Conservation (phyloP, 2,888 invertebrate species). For the Sipha maydis region DNA sequence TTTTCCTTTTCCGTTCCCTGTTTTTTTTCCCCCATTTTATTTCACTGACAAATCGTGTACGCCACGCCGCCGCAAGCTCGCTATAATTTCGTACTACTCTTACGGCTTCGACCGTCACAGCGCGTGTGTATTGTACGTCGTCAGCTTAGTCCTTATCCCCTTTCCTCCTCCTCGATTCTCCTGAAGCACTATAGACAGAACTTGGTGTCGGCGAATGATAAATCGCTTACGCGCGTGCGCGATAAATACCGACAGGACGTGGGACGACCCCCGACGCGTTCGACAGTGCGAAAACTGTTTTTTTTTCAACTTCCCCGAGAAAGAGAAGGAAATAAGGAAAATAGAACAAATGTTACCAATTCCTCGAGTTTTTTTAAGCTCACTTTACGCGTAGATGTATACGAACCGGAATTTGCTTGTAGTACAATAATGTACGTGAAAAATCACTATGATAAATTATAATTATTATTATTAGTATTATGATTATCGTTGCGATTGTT, state of each 20-base stretch:
- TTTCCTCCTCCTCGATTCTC: neutral
- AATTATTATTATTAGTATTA: neutral
- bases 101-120: neutral
- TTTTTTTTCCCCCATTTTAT: neutral
- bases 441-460: neutral
- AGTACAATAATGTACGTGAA: neutral
- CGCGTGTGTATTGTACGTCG: neutral
- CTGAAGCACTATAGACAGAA: neutral
- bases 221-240: neutral
- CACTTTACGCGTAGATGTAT: neutral
- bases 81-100: neutral
- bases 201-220: neutral
- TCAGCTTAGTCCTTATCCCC: neutral
- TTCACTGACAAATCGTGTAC: neutral
- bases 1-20: neutral
- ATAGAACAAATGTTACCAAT: neutral
- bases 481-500: neutral
- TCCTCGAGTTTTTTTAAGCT: neutral
- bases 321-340: neutral
- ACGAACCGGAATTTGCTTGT: too few species aligned
- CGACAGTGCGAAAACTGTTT: neutral
- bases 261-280: neutral
- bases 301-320: neutral
- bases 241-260: neutral
- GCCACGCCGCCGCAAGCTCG: neutral